phyloP scores from a whole-genome alignment of 2,888 invertebrate genomes.

The Digitonthophagus gazella region DNA sequence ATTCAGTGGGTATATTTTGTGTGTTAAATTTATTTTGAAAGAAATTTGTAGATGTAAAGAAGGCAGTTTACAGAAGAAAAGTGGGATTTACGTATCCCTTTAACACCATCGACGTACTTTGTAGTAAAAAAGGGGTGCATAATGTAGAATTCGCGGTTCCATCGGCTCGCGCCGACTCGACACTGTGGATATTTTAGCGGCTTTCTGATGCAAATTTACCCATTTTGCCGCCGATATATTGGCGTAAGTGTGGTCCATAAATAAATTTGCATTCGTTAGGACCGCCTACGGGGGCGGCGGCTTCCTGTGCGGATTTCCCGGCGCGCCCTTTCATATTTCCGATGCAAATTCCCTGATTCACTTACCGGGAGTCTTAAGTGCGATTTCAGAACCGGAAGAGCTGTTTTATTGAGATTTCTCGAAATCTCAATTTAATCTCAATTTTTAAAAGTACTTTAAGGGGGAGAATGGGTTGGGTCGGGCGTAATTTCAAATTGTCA shows the following conservation, averaged over 20 bases:
- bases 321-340: slow-evolving; percentile 10
- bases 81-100: background rate
- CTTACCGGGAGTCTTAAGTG: slow-evolving; percentile 8
- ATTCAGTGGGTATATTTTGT: no score
- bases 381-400: no score
- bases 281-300: background rate
- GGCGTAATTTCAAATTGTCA: background rate
- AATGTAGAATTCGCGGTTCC: slow-evolving; percentile 22
- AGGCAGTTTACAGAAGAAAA: background rate
- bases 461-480: no score
- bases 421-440: no score
- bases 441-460: no score
- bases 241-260: slow-evolving; percentile 29
- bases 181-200: slow-evolving; percentile 26
- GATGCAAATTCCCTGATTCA: slow-evolving; percentile 13
- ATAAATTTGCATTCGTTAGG: slow-evolving; percentile 30
- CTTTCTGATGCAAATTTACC: slow-evolving; percentile 27
- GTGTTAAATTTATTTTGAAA: background rate
- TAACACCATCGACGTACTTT: background rate
- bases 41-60: background rate
- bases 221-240: slow-evolving; percentile 27
- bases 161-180: slow-evolving; percentile 17
- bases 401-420: no score
- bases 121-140: slow-evolving; percentile 23
- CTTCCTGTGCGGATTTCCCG: slow-evolving; percentile 1